A percentile compares a stretch with the other conserved stretches of the same genome.
Evolutionary conservation across 2,797 vertebrate species (phyloP).

Genomic region (Sparus aurata): DNA sequence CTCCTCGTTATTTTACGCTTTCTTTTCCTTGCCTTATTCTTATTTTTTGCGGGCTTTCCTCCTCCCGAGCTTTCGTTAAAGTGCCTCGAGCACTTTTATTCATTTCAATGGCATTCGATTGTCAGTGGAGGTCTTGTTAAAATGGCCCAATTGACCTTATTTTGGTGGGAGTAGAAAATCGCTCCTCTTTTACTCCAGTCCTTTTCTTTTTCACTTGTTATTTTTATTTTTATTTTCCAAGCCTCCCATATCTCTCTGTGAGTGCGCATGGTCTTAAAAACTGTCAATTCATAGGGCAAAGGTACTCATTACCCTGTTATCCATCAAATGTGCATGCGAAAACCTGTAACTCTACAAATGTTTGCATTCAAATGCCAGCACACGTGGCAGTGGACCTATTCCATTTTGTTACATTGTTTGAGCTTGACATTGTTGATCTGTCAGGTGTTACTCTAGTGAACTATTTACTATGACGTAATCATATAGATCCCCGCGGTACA

Average conservation of each 20-base stretch:
- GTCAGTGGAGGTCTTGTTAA: slow-evolving; percentile 30
- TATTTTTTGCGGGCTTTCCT: not conserved
- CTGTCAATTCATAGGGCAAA: slow-evolving; percentile 4
- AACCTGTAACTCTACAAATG: not conserved
- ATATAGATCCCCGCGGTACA: no score
- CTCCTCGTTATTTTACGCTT: not conserved
- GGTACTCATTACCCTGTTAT: not conserved
- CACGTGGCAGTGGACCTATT: not conserved
- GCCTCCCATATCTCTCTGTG: not conserved
- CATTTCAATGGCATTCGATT: slow-evolving; percentile 30
- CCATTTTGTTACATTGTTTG: not conserved
- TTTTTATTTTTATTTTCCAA: slow-evolving; percentile 14
- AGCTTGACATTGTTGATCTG: not conserved
- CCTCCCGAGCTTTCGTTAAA: slow-evolving; percentile 11
- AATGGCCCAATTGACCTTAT: slow-evolving; percentile 32
- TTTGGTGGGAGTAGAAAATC: slow-evolving; percentile 41
- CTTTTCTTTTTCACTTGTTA: slow-evolving; percentile 10
- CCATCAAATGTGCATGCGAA: not conserved
- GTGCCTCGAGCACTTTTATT: slow-evolving; percentile 5
- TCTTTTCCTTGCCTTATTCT: not conserved
- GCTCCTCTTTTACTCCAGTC: slow-evolving; percentile 11
- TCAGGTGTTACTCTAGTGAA: no score
- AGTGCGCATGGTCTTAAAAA: slow-evolving; percentile 5
- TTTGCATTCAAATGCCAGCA: not conserved
- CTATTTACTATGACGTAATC: no score